A percentile compares a stretch with the other conserved stretches of the same genome.
Evolutionary conservation across 2,888 invertebrate genomes (phyloP).

Genomic region (Epistrophe grossulariae): DNA sequence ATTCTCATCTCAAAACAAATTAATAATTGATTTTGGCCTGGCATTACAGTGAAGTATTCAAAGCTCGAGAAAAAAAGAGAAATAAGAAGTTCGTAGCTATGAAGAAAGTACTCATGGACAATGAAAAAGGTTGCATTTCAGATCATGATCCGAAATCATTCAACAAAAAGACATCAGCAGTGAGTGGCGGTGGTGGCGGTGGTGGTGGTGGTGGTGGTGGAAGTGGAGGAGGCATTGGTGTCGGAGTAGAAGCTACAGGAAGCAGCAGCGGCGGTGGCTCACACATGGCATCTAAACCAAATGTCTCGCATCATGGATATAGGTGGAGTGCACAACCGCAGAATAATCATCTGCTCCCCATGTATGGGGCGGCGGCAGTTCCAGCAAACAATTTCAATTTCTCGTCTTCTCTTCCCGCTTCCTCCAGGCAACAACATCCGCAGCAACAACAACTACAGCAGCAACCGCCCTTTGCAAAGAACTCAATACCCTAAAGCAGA

Average conservation of each 20-base stretch:
- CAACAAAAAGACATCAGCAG: conserved; percentile 69
- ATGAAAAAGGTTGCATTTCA: conserved; percentile 93
- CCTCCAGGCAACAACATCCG: conserved; percentile 74
- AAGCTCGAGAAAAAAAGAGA: conserved; percentile 94
- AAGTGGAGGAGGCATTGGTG: conserved; percentile 52
- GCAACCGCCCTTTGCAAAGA: conserved; percentile 83
- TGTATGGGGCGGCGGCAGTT: conserved; percentile 71
- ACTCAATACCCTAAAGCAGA: conserved; percentile 88
- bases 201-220: conserved; percentile 54
- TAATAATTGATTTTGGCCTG: background rate
- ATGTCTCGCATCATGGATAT: conserved; percentile 80
- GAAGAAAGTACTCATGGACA: conserved; percentile 99
- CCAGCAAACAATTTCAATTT: conserved; percentile 74
- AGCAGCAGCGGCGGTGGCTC: conserved; percentile 75
- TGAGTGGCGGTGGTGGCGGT: conserved; percentile 61
- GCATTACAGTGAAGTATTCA: conserved; percentile 95
- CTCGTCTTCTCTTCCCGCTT: conserved; percentile 74
- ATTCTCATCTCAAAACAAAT: background rate
- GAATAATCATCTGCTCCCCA: conserved; percentile 74
- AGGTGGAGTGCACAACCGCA: conserved; percentile 78
- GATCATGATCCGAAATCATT: conserved; percentile 79
- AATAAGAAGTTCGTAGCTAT: conserved; percentile 97
- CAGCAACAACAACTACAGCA: conserved; percentile 76
- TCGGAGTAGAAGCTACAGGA: conserved; percentile 70
- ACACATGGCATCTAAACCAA: conserved; percentile 73